Percentiles rank a stretch among this genome's conserved stretches.
phyloP scores from a whole-genome alignment of 2,888 invertebrate species.

The Amphipyra tragopoginis region DNA sequence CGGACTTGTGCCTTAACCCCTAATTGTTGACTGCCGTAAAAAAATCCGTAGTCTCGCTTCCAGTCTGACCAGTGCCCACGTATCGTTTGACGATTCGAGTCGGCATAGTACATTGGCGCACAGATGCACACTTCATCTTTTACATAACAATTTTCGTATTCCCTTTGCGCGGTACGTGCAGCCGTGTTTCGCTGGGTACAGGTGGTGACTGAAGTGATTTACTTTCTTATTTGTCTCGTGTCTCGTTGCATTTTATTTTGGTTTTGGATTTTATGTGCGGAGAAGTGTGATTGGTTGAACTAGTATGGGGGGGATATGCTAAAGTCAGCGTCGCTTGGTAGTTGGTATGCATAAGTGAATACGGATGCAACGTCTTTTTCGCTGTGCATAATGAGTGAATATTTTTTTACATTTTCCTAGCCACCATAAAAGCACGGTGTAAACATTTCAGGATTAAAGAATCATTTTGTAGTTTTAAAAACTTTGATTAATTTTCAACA shows the following conservation, averaged over 20 bases:
- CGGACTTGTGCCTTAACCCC: too few relatives aligned
- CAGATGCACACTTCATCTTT: constrained; percentile 56
- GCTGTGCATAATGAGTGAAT: too few relatives aligned
- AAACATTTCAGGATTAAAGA: too few relatives aligned
- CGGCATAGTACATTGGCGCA: constrained; percentile 42
- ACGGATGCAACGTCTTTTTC: too few relatives aligned
- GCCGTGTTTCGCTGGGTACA: constrained; percentile 37
- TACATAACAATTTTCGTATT: constrained; percentile 56
- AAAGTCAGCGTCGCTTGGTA: too few relatives aligned
- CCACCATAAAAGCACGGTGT: too few relatives aligned
- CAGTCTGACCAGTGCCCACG: constrained; percentile 8
- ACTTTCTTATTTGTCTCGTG: constrained; percentile 27
- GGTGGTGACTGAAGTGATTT: constrained; percentile 40
- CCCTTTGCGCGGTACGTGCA: constrained; percentile 49
- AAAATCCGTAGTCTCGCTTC: too few relatives aligned
- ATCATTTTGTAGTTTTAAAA: neutral
- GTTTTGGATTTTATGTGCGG: constrained; percentile 3
- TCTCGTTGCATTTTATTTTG: constrained; percentile 20
- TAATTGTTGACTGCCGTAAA: too few relatives aligned
- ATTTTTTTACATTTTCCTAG: too few relatives aligned
- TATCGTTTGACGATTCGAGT: constrained; percentile 37
- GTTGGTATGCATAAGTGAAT: neutral
- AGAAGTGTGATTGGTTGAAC: constrained; percentile 11
- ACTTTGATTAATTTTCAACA: too few relatives aligned
- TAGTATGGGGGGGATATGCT: neutral